Evolutionary conservation across 2,797 vertebrate genomes (phyloP).

Genomic region (Crocodylus rhombifer): DNA sequence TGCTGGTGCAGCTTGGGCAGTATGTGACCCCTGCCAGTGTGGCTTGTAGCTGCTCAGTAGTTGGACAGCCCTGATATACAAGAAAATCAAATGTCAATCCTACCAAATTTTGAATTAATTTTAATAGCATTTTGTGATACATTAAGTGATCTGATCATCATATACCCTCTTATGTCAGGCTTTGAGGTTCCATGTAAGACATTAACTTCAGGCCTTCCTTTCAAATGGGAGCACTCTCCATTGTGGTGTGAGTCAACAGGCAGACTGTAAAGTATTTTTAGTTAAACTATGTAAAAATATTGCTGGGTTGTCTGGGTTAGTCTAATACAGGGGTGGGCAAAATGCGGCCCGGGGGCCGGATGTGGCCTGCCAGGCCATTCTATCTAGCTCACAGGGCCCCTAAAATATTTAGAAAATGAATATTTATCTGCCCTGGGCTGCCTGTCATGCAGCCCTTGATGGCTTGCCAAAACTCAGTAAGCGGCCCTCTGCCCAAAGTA

Average conservation of each 20-base stretch:
- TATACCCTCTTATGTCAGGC: not conserved
- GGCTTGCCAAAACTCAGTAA: too few species aligned
- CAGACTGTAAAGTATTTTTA: not conserved
- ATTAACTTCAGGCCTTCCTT: slow-evolving; percentile 9
- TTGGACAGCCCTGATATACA: slow-evolving; percentile 15
- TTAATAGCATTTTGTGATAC: slow-evolving; percentile 20
- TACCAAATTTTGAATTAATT: slow-evolving; percentile 28
- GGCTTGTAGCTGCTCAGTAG: not conserved
- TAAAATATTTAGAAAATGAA: too few species aligned
- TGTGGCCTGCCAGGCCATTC: too few species aligned
- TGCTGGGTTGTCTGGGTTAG: slow-evolving; percentile 22
- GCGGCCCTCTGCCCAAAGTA: too few species aligned
- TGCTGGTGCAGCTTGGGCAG: too few species aligned
- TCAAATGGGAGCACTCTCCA: slow-evolving; percentile 28
- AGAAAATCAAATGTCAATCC: slow-evolving; percentile 34
- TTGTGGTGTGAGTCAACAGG: slow-evolving; percentile 57
- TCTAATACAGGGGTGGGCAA: not conserved
- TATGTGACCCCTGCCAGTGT: too few species aligned
- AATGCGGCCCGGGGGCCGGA: too few species aligned
- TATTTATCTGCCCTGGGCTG: too few species aligned
- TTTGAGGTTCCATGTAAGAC: slow-evolving; percentile 15
- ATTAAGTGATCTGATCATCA: not conserved
- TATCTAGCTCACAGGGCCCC: too few species aligned
- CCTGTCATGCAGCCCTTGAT: too few species aligned
- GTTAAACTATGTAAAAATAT: not conserved